Base-by-base conservation (phyloP, 2,888 invertebrate genomes). In the Dioctria rufipes region DNA sequence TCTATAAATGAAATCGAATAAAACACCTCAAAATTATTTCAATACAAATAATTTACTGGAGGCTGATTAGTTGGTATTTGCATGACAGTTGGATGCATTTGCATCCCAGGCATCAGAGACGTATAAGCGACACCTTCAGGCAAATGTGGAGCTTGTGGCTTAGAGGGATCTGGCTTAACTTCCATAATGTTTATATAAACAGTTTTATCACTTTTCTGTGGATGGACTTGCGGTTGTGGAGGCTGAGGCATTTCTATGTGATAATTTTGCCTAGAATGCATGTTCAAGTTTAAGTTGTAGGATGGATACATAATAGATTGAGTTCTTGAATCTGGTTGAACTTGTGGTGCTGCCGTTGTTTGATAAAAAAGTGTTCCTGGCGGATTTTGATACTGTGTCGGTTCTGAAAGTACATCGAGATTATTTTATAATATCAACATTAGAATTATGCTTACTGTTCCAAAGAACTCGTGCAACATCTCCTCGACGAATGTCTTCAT, bases 391-490 rank as follows among this genome's bases (percentile, higher is more conserved):
- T 91, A 91, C 84, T 90, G 91, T 0, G 90, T 88, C 2, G 91
- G 89, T 87, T 91, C 91, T 91, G 86, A 67, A 73, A 49, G 69
- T 39, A 42, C 42, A 6, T 39, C 42, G 8, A 25, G 13, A 51
- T 25, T 25, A 25, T 25, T n/a, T 6, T 4, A 11, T 9, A 4
- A 9, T 69, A 65, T 63, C 5, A 78, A n/a, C 37, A 9, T 9
- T n/a, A 8, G 11, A n/a, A 39, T 42, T 25, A 46, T 80, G 92
- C 94, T 94, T 92, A 95, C 95, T 95, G 91, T 95, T 95, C 95
- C 95, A 95, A 85, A 95, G 92, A 86, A 95, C 94, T 87, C 95
- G 94, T 86, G 95, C 92, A 91, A 94, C 93, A 88, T 94, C 94
- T 87, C 94, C 93, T 87, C 94, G 93, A 91, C 95, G 93, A 87